phyloP scores from a whole-genome alignment of 2,113 vertebrate species.

The Anarhynchus alexandrinus region DNA sequence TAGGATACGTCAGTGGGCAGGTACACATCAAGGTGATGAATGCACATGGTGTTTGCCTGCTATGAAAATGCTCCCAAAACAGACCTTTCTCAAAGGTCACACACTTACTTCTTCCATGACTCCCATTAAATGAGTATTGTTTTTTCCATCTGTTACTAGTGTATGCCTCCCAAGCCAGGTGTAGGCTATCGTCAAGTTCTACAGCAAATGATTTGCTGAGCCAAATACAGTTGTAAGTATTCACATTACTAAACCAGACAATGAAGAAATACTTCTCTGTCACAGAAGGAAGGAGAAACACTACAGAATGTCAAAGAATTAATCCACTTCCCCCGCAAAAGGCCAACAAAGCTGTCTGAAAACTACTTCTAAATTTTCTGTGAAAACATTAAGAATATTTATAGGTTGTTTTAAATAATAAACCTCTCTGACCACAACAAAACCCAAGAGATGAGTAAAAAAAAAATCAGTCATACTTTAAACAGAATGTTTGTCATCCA shows the following conservation, averaged over 20 bases:
- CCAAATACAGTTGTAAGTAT: background rate
- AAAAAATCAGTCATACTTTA: background rate
- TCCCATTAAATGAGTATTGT: background rate
- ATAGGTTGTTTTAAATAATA: background rate
- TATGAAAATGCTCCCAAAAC: background rate
- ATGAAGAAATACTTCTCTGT: background rate
- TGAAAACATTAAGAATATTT: background rate
- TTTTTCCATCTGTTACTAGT: background rate
- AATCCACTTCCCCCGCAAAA: background rate
- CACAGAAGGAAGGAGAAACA: background rate
- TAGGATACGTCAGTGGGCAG: background rate
- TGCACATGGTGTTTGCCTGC: background rate
- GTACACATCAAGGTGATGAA: background rate
- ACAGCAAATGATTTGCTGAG: background rate
- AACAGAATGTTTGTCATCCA: background rate
- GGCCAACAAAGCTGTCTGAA: background rate
- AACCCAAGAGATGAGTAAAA: background rate
- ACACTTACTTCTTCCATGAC: background rate
- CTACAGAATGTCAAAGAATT: background rate
- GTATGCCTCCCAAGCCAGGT: background rate
- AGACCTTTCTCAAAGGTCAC: background rate
- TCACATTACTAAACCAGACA: background rate
- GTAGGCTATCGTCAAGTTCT: background rate
- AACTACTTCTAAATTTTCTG: background rate
- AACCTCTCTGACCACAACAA: background rate